Conservation (phyloP, 2,888 invertebrate genomes). For the Siphonodentalium dalli region DNA sequence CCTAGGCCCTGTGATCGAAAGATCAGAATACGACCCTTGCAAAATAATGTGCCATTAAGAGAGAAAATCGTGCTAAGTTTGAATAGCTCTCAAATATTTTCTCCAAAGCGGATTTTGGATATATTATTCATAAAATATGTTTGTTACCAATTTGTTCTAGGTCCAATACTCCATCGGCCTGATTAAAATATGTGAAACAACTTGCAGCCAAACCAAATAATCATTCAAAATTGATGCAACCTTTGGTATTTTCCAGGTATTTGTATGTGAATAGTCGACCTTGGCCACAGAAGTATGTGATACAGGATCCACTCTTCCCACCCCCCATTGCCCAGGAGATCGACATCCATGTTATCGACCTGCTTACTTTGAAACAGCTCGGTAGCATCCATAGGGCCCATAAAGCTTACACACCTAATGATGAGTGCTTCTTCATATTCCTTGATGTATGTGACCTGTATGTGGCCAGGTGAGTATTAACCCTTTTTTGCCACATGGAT, state of each 20-base stretch:
- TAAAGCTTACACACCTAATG: conserved; percentile 83
- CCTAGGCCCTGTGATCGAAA: no score
- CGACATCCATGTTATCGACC: conserved; percentile 85
- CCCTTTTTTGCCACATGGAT: not conserved
- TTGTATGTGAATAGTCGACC: conserved; percentile 84
- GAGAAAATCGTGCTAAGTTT: no score
- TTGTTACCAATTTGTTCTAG: no score
- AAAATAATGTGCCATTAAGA: no score
- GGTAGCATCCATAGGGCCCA: conserved; percentile 81
- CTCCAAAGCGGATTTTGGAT: no score
- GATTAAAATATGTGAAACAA: not conserved
- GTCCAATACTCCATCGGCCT: no score
- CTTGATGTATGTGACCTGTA: conserved; percentile 82
- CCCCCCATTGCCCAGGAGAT: conserved; percentile 87
- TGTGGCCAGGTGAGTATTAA: conserved; percentile 75
- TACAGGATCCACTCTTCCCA: conserved; percentile 79
- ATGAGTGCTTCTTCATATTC: conserved; percentile 87
- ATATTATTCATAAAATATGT: no score
- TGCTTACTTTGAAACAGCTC: conserved; percentile 76
- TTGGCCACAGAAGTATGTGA: conserved; percentile 80
- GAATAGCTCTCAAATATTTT: no score
- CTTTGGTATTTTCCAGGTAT: no score
- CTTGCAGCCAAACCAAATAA: not conserved
- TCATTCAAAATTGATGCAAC: not conserved
- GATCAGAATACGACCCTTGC: no score